Percentiles rank a stretch among this genome's conserved stretches.
These are phyloP conservation scores for Astropecten irregularis DNA, from an alignment of 53 echinoderm and acorn worm genomes.

Conservation along the genomic window DNA sequence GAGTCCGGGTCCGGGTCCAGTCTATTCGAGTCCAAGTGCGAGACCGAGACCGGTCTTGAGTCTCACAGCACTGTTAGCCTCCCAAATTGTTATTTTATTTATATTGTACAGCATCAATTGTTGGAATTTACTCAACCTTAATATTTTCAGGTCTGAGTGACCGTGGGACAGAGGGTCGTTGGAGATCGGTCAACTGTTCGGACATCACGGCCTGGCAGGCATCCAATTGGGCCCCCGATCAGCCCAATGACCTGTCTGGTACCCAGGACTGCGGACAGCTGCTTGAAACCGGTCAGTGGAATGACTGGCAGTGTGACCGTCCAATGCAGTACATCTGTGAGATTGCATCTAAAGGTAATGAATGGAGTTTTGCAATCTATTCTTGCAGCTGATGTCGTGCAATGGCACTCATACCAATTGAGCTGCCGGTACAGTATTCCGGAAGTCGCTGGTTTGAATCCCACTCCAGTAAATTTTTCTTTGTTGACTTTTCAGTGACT, in stretches of 20 bases:
- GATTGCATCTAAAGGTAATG: conserved; percentile 57
- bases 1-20: too few species aligned
- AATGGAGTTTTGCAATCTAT: too few species aligned
- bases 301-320: conserved; percentile 76
- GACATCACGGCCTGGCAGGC: conserved; percentile 67
- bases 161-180: conserved; percentile 68
- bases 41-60: too few species aligned
- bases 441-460: too few species aligned
- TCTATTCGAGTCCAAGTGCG: too few species aligned
- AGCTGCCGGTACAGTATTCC: too few species aligned
- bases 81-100: too few species aligned
- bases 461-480: too few species aligned
- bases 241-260: conserved; percentile 63
- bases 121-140: background rate
- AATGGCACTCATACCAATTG: too few species aligned
- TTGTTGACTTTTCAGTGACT: too few species aligned
- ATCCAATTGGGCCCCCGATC: conserved; percentile 75
- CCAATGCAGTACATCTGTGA: conserved; percentile 84
- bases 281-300: conserved; percentile 73
- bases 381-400: too few species aligned
- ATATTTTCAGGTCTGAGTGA: conserved; percentile 62
- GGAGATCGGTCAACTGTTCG: conserved; percentile 74
- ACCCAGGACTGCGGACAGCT: conserved; percentile 77
- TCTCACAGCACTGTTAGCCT: too few species aligned
- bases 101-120: background rate